Evolutionary conservation across 2,113 vertebrate genomes (phyloP).

Genomic region (Leuciscus idus): DNA sequence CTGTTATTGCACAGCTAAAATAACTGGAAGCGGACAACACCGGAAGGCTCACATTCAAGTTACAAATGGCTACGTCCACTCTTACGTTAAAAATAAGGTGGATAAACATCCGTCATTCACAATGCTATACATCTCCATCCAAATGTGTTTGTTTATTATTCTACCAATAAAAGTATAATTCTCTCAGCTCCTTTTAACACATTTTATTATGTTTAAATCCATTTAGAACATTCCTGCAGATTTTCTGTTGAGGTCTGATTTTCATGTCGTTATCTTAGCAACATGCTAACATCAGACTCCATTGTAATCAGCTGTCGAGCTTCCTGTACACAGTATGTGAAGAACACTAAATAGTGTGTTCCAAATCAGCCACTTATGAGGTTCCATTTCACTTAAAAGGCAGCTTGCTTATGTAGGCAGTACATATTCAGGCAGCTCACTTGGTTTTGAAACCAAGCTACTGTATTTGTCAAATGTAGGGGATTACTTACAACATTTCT

Average conservation of each 20-base stretch:
- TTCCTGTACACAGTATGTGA: neutral
- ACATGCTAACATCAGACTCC: neutral
- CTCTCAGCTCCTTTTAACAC: neutral
- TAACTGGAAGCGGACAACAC: too few species aligned
- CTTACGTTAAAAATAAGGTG: too few species aligned
- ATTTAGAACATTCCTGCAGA: neutral
- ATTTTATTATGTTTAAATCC: neutral
- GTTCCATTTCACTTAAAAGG: neutral
- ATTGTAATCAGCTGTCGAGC: neutral
- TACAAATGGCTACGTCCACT: too few species aligned
- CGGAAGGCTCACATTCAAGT: too few species aligned
- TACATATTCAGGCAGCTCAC: neutral
- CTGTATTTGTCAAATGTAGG: neutral
- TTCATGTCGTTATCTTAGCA: neutral
- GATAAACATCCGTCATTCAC: neutral
- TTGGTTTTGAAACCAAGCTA: neutral
- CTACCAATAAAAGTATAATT: neutral
- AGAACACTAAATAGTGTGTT: neutral
- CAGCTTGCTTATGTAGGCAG: neutral
- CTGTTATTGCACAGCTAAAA: too few species aligned
- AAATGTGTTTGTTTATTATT: neutral
- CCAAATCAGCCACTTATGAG: neutral
- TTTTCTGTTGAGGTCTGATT: neutral
- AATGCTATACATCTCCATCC: too few species aligned
- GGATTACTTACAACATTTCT: neutral